Base-by-base conservation (phyloP, 2,113 vertebrate genomes). In the Caracal caracal region DNA sequence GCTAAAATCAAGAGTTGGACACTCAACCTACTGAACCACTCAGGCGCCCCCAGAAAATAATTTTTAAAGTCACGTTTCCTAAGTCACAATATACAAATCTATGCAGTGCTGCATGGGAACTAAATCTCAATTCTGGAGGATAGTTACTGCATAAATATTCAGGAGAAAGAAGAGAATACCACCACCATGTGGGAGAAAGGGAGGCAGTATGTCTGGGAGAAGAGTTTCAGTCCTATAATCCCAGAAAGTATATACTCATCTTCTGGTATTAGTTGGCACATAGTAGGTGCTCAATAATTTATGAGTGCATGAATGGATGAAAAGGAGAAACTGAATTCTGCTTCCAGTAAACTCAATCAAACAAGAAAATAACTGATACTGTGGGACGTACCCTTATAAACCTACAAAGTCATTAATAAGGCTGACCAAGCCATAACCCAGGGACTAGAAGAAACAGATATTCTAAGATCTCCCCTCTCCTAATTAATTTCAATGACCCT, bases 321-420 rank as follows among this genome's bases (percentile, higher is more conserved):
- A 84, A 2, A 78, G 53, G 28, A 88, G n/a, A 87, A 89, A 92
- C 33, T 82, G 49, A 87, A 65, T 80, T 71, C 73, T 93, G 63
- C 88, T 82, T 90, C 82, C 78, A 75, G 35, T 56, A 30, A 95
- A 66, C 37, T 68, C 95, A 93, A 53, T 87, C 53, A 96, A 88
- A 89, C 51, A 91, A 88, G 63, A 71, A 87, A 90, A 33, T 17
- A 70, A 78, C 53, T 82, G 75, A 87, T 30, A 51, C 19, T 3
- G 11, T 47, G 35, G 82, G 30, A 83, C 19, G 15, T 61, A 59
- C 37, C 17, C 63, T 70, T 87, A 90, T 19, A 88, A 92, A 92
- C 43, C 35, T 26, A 89, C 8, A 51, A 94, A 83, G 47, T 75
- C n/a, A 79, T 78, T 78, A 76, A 63, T 63, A 65, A 95, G 63